Evolutionary conservation across 2,113 vertebrate genomes (phyloP).

Genomic region (Cinclus cinclus): DNA sequence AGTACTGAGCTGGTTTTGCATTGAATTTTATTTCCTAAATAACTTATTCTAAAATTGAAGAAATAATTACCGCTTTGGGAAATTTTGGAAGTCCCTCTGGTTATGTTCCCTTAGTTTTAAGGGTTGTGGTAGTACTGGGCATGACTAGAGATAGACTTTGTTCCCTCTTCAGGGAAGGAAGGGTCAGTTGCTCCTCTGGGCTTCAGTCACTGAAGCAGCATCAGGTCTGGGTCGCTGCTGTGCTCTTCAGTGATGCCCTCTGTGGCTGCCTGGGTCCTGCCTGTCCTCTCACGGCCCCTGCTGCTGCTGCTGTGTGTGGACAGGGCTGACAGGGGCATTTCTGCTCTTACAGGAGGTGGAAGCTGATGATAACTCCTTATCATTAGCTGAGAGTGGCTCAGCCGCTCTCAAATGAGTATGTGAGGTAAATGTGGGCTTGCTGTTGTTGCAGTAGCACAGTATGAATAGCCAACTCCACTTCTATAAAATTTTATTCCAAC

Average conservation of each 20-base stretch:
- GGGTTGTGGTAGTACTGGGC: not conserved
- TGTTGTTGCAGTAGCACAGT: not conserved
- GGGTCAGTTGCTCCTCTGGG: not conserved
- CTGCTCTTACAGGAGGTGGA: not conserved
- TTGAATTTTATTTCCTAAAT: constrained; percentile 34
- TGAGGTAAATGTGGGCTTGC: not conserved
- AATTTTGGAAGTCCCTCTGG: not conserved
- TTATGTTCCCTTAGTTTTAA: not conserved
- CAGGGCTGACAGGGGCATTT: not conserved
- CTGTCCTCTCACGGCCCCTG: not conserved
- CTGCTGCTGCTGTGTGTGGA: not conserved
- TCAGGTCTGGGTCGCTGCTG: not conserved
- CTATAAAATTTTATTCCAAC: not conserved
- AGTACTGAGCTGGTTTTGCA: not conserved
- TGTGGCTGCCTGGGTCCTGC: not conserved
- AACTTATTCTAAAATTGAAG: not conserved
- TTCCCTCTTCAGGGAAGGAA: not conserved
- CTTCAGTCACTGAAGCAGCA: not conserved
- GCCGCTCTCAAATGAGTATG: not conserved
- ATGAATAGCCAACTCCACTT: not conserved
- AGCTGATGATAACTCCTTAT: not conserved
- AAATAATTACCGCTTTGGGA: not conserved
- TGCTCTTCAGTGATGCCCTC: not conserved
- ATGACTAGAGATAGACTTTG: not conserved
- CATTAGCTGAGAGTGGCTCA: not conserved